phyloP scores from a whole-genome alignment of 2,797 vertebrate species.

The Hemibagrus guttatus region DNA sequence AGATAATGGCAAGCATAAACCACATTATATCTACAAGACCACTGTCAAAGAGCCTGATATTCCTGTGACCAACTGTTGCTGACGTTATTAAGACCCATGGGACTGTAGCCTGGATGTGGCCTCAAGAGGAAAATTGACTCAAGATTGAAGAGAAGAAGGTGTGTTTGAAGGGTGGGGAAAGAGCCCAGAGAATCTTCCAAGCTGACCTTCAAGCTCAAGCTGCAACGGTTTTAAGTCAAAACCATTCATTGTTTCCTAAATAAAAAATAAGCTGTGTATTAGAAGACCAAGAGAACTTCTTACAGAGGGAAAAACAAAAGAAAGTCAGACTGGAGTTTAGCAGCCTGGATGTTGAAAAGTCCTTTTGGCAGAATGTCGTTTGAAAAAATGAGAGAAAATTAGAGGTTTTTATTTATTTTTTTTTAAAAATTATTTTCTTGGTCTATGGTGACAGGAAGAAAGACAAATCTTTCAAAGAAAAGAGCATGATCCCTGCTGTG shows the following conservation, averaged over 20 bases:
- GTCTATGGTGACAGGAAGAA: not conserved
- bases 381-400: not conserved
- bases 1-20: not conserved
- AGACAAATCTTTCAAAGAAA: not conserved
- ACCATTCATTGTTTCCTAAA: not conserved
- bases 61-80: not conserved
- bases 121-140: conserved; percentile 3
- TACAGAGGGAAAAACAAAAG: not conserved
- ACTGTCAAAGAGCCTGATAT: not conserved
- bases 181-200: not conserved
- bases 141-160: not conserved
- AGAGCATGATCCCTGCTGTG: not conserved
- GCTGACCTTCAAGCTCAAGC: not conserved
- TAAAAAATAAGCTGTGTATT: conserved; percentile 7
- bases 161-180: conserved; percentile 3
- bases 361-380: not conserved
- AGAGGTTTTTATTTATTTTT: not conserved
- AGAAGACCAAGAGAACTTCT: not conserved
- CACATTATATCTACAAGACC: not conserved
- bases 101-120: not conserved
- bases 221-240: not conserved
- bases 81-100: not conserved
- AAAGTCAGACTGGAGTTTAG: not conserved
- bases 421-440: not conserved
- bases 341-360: not conserved